phyloP scores from a whole-genome alignment of 2,113 vertebrate genomes.

The Caranx melampygus region DNA sequence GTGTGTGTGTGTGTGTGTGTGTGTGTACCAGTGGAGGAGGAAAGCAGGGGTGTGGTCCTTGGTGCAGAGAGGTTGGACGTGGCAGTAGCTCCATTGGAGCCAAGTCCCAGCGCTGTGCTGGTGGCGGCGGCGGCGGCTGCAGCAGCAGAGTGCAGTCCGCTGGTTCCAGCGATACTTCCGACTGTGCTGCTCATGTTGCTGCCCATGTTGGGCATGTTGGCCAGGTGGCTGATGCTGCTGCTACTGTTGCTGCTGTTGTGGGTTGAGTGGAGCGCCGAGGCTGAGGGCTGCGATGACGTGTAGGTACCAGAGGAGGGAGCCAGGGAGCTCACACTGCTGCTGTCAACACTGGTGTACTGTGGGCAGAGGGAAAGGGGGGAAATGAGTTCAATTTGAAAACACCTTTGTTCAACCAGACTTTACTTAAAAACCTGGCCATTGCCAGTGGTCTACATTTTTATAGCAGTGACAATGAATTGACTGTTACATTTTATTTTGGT shows the following conservation, averaged over 20 bases:
- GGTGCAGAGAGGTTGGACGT: conserved; percentile 83
- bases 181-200: conserved; percentile 69
- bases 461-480: neutral
- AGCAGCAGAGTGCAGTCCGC: conserved; percentile 83
- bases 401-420: neutral
- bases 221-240: conserved; percentile 77
- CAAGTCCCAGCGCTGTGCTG: conserved; percentile 85
- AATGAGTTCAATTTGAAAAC: neutral
- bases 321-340: conserved; percentile 79
- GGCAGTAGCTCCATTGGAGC: conserved; percentile 85
- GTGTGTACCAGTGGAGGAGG: conserved; percentile 87
- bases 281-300: conserved; percentile 82
- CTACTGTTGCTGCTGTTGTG: conserved; percentile 81
- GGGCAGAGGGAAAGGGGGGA: neutral
- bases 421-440: neutral
- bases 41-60: conserved; percentile 86
- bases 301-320: conserved; percentile 87
- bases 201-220: conserved; percentile 71
- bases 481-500: neutral
- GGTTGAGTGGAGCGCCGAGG: conserved; percentile 71
- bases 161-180: conserved; percentile 59
- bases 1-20: neutral
- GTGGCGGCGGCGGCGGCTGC: conserved; percentile 32
- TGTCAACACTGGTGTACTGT: conserved; percentile 91
- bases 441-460: neutral